Percentiles rank a stretch among this genome's conserved stretches.
These are phyloP conservation scores for Tinamus guttatus DNA, from an alignment of 2,113 vertebrate species.

Conservation along the genomic window DNA sequence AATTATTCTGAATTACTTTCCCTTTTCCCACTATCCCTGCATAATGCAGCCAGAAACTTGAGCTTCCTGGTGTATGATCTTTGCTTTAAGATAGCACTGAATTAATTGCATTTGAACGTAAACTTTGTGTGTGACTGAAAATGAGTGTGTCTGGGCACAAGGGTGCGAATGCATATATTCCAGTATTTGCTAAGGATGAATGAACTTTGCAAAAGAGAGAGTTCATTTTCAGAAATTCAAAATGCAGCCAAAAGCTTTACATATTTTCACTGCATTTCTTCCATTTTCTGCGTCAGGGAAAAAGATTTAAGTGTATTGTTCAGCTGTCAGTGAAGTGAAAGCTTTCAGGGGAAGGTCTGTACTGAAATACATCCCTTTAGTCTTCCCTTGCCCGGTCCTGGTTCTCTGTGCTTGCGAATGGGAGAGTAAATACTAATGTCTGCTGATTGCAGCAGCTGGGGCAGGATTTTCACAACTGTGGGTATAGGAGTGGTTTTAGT, in stretches of 20 bases:
- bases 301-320: not conserved
- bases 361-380: not conserved
- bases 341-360: not conserved
- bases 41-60: not conserved
- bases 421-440: not conserved
- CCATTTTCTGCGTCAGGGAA: not conserved
- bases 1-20: slow-evolving; percentile 39
- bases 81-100: not conserved
- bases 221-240: not conserved
- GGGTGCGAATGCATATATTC: not conserved
- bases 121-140: not conserved
- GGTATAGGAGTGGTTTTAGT: not conserved
- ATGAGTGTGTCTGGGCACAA: not conserved
- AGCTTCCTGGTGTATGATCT: not conserved
- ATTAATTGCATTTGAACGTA: not conserved
- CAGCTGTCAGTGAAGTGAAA: not conserved
- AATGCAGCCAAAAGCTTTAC: not conserved
- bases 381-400: not conserved
- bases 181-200: not conserved
- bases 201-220: not conserved
- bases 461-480: not conserved
- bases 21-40: not conserved
- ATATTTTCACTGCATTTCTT: not conserved
- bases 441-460: not conserved
- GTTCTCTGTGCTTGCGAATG: not conserved